A percentile compares a stretch with the other conserved stretches of the same genome.
Evolutionary conservation across 2,888 invertebrate genomes (phyloP).

Genomic region (Sphecodes monilicornis): DNA sequence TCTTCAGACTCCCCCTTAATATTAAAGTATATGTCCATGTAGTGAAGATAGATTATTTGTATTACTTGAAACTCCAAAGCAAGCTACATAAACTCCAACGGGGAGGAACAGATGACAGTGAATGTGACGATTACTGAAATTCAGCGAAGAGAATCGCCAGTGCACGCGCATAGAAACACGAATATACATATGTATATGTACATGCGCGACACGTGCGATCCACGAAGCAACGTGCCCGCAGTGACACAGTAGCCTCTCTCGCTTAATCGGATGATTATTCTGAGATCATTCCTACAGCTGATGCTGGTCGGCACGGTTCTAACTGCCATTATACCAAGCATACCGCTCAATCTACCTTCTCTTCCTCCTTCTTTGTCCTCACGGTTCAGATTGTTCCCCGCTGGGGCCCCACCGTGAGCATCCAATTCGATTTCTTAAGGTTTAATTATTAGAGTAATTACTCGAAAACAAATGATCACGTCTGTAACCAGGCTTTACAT

Average conservation of each 20-base stretch:
- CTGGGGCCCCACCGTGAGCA: background rate
- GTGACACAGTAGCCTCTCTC: slow-evolving; percentile 77
- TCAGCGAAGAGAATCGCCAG: slow-evolving; percentile 19
- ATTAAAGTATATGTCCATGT: too few relatives aligned
- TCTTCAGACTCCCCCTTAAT: too few relatives aligned
- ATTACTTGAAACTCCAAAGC: too few relatives aligned
- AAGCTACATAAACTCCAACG: too few relatives aligned
- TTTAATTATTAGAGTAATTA: background rate
- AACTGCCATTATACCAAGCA: slow-evolving; percentile 58
- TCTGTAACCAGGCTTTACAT: background rate
- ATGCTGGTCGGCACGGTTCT: slow-evolving; percentile 61
- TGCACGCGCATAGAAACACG: slow-evolving; percentile 24
- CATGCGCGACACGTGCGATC: slow-evolving; percentile 48
- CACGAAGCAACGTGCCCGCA: slow-evolving; percentile 64
- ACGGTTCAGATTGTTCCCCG: slow-evolving; percentile 11
- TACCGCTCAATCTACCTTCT: slow-evolving; percentile 47
- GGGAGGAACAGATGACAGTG: background rate
- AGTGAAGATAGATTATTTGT: too few relatives aligned
- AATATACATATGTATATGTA: too few relatives aligned
- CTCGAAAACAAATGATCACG: background rate
- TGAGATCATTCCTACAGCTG: slow-evolving; percentile 80
- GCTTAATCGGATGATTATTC: slow-evolving; percentile 82
- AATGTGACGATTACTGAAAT: background rate
- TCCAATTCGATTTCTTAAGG: background rate
- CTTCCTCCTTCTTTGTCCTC: slow-evolving; percentile 41